Conservation (phyloP, 1,140 invertebrate genomes). For the Agrypnia vestita region DNA sequence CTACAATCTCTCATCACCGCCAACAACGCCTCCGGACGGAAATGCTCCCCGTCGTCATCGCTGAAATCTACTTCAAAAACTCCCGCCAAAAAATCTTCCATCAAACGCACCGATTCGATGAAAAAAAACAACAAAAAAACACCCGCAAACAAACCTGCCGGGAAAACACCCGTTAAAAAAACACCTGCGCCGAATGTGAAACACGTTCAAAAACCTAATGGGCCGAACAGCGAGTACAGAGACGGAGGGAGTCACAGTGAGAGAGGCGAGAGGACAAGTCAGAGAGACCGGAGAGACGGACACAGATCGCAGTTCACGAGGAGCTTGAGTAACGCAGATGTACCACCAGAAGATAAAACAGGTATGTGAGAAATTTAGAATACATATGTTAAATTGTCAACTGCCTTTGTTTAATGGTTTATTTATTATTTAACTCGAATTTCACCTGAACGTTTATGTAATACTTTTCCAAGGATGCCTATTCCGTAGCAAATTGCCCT, state of each 20-base stretch:
- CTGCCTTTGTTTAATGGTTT: no score
- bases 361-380: slow-evolving; percentile 72
- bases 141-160: slow-evolving; percentile 57
- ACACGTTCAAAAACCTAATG: slow-evolving; percentile 1
- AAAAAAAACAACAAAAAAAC: slow-evolving; percentile 41
- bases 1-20: slow-evolving; percentile 61
- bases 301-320: slow-evolving; percentile 83
- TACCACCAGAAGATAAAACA: slow-evolving; percentile 87
- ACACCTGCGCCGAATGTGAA: slow-evolving; percentile 5
- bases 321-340: slow-evolving; percentile 87
- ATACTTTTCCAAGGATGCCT: no score
- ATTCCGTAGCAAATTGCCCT: no score
- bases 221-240: slow-evolving; percentile 70
- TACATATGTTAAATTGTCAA: no score
- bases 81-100: slow-evolving; percentile 47
- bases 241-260: slow-evolving; percentile 70
- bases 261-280: slow-evolving; percentile 58
- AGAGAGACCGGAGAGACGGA: slow-evolving; percentile 70
- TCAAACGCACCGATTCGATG: slow-evolving; percentile 49
- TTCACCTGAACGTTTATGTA: no score
- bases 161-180: slow-evolving; percentile 62
- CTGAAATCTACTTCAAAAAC: neutral
- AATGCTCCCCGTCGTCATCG: neutral
- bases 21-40: slow-evolving; percentile 14
- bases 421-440: no score